Percentiles rank a stretch among this genome's conserved stretches.
Evolutionary conservation across 2,888 invertebrate species (phyloP).

Genomic region (Formica aserva): DNA sequence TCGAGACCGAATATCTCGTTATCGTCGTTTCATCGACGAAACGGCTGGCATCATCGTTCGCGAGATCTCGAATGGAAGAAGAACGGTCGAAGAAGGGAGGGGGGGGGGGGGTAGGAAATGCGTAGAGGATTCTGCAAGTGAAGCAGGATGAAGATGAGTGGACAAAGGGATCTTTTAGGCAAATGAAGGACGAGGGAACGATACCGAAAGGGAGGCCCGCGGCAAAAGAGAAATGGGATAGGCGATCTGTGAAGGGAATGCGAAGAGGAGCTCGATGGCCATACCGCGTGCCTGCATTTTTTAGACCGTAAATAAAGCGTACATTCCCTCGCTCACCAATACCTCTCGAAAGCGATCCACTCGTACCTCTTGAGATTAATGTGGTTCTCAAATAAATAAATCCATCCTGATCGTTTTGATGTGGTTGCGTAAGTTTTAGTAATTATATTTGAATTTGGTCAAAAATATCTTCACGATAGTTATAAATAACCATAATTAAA

Average conservation of each 20-base stretch:
- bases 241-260: slow-evolving; percentile 57
- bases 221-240: slow-evolving; percentile 76
- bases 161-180: slow-evolving; percentile 77
- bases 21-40: slow-evolving; percentile 55
- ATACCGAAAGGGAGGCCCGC: slow-evolving; percentile 60
- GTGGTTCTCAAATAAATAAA: slow-evolving; percentile 79
- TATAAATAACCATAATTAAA: neutral
- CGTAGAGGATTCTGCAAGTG: slow-evolving; percentile 64
- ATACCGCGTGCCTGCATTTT: slow-evolving; percentile 71
- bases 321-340: slow-evolving; percentile 58
- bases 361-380: slow-evolving; percentile 73
- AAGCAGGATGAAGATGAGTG: slow-evolving; percentile 74
- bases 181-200: slow-evolving; percentile 76
- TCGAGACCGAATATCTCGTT: slow-evolving; percentile 54
- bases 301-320: slow-evolving; percentile 75
- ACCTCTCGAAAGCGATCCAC: slow-evolving; percentile 66
- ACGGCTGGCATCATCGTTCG: slow-evolving; percentile 51
- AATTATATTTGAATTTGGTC: neutral
- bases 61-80: slow-evolving; percentile 24
- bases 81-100: neutral
- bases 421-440: slow-evolving; percentile 14
- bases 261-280: slow-evolving; percentile 61
- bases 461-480: neutral
- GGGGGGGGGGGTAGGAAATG: slow-evolving; percentile 20
- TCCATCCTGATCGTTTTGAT: slow-evolving; percentile 69